Evolutionary conservation across 2,113 vertebrate species (phyloP).

Genomic region (Typhlomys cinereus): DNA sequence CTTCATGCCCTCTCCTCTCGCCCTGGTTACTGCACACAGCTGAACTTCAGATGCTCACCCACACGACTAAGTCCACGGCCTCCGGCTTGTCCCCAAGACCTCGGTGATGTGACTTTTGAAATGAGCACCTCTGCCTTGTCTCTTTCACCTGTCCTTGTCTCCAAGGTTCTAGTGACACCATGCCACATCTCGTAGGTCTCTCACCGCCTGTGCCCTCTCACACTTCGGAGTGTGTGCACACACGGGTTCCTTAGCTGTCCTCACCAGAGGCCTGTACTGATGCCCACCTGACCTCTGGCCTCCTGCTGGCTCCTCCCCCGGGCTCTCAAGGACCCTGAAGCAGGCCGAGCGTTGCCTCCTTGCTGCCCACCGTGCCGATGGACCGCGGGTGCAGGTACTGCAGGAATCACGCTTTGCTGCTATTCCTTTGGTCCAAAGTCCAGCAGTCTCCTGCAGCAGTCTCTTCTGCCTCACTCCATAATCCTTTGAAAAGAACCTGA

Average conservation of each 20-base stretch:
- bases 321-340: no score
- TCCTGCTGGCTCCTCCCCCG: no score
- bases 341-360: fast-evolving
- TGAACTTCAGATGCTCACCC: not conserved
- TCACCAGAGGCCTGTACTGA: not conserved
- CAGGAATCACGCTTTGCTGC: fast-evolving
- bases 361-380: fast-evolving
- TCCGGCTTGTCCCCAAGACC: not conserved
- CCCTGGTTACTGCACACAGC: not conserved
- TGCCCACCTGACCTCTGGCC: no score
- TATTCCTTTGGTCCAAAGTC: not conserved
- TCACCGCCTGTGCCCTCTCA: not conserved
- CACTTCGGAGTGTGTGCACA: no score
- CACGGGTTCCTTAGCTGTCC: fast-evolving
- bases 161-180: not conserved
- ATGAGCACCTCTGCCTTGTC: not conserved
- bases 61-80: not conserved
- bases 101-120: not conserved
- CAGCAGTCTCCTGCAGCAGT: not conserved
- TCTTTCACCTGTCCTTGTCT: not conserved
- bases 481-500: not conserved
- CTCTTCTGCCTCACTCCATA: not conserved
- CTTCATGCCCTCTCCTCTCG: not conserved
- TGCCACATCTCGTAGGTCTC: fast-evolving
- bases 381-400: fast-evolving